Evolutionary conservation across 2,888 invertebrate species (phyloP).

Genomic region (Archaeoteleia sp.): DNA sequence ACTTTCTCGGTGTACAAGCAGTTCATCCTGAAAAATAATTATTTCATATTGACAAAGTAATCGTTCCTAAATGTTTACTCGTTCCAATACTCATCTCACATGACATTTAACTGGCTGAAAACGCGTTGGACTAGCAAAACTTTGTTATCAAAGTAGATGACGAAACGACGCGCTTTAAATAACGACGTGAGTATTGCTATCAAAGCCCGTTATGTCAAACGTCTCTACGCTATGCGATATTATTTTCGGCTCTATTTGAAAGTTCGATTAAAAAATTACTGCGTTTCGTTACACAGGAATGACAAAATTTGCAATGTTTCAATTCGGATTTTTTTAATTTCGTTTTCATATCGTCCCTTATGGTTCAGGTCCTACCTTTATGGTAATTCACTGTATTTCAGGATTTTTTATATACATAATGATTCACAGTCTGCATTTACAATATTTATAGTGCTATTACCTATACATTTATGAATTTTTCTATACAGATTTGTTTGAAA

Average conservation of each 20-base stretch:
- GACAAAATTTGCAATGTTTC: slow-evolving; percentile 15
- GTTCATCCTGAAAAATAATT: not conserved
- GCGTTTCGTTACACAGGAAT: slow-evolving; percentile 6
- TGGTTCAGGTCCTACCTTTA: slow-evolving; percentile 12
- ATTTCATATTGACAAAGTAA: slow-evolving; percentile 2
- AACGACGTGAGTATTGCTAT: slow-evolving; percentile 40
- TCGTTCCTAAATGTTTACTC: slow-evolving; percentile 21
- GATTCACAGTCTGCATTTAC: slow-evolving; percentile 17
- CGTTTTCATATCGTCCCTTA: slow-evolving; percentile 9
- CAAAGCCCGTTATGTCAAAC: slow-evolving; percentile 24
- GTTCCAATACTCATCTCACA: slow-evolving; percentile 32
- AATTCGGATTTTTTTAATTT: slow-evolving; percentile 23
- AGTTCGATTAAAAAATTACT: slow-evolving; percentile 23
- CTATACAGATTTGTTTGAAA: slow-evolving; percentile 4
- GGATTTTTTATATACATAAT: slow-evolving; percentile 27
- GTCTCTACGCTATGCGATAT: slow-evolving; percentile 10
- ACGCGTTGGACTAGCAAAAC: slow-evolving; percentile 44
- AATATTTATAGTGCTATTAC: not conserved
- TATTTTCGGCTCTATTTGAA: slow-evolving; percentile 31
- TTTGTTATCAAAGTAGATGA: slow-evolving; percentile 33
- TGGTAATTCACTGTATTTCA: slow-evolving; percentile 12
- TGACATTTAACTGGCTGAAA: slow-evolving; percentile 40
- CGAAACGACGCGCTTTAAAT: slow-evolving; percentile 22
- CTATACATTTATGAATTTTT: slow-evolving; percentile 5
- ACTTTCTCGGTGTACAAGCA: not conserved